Evolutionary conservation across 1,140 invertebrate species (phyloP).

Genomic region (Lycorma delicatula): DNA sequence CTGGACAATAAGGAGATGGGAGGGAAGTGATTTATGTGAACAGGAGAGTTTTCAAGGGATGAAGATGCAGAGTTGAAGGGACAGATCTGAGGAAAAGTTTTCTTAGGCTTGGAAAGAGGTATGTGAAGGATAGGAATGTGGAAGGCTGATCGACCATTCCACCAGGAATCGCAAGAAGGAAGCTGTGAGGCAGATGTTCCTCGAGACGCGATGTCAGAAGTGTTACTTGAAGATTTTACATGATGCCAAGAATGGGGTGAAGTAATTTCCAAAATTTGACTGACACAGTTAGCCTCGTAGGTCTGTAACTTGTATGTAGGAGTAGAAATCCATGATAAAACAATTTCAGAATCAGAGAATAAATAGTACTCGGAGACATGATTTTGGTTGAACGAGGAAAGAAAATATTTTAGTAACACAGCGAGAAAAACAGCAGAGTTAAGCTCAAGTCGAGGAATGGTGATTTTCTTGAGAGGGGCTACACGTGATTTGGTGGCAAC

Average conservation of each 20-base stretch:
- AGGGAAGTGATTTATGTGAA: too few relatives aligned
- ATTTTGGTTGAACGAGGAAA: not conserved
- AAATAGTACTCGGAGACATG: not conserved
- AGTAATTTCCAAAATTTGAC: constrained; percentile 30
- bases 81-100: too few relatives aligned
- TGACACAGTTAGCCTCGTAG: constrained; percentile 37
- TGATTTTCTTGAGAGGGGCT: constrained; percentile 27
- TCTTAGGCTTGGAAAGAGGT: too few relatives aligned
- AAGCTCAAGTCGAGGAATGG: constrained; percentile 35
- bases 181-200: constrained; percentile 29
- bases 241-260: constrained; percentile 35
- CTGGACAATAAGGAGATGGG: too few relatives aligned
- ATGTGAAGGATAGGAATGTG: too few relatives aligned
- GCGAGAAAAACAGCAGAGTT: constrained; percentile 33
- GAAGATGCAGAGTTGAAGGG: too few relatives aligned
- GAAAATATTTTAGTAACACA: constrained; percentile 6
- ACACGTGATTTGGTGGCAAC: constrained; percentile 25
- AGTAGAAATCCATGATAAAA: constrained; percentile 34
- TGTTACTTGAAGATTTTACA: constrained; percentile 36
- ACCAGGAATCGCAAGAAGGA: constrained; percentile 20
- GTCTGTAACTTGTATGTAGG: constrained; percentile 31
- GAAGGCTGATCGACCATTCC: constrained; percentile 18
- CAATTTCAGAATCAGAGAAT: constrained; percentile 36
- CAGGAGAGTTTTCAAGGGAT: too few relatives aligned
- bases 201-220: constrained; percentile 38